Percentiles rank a stretch among this genome's conserved stretches.
phyloP scores from a whole-genome alignment of 1,140 invertebrate genomes.

The Stratiolaelaps scimitus region DNA sequence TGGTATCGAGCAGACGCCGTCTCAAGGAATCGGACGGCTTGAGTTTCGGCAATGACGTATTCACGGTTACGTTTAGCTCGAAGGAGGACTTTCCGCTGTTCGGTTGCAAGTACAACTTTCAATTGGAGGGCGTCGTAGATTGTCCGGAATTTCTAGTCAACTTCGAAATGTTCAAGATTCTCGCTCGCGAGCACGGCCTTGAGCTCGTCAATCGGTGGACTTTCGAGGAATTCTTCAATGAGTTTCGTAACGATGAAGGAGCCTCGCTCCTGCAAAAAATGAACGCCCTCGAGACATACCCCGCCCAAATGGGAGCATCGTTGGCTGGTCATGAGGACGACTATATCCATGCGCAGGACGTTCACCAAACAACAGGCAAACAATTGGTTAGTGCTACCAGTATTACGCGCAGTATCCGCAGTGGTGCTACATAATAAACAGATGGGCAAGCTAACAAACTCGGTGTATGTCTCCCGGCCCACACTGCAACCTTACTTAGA shows the following conservation, averaged over 20 bases:
- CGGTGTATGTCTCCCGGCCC: no score
- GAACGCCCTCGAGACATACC: constrained; percentile 53
- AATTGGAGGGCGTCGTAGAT: constrained; percentile 86
- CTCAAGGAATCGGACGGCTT: constrained; percentile 49
- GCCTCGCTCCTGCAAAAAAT: constrained; percentile 56
- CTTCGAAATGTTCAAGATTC: constrained; percentile 66
- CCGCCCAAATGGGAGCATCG: constrained; percentile 42
- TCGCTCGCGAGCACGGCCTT: constrained; percentile 67
- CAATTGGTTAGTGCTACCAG: constrained; percentile 34
- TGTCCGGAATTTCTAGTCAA: constrained; percentile 97
- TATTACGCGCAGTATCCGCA: not conserved
- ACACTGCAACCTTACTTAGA: no score
- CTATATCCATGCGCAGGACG: constrained; percentile 55
- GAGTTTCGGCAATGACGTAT: constrained; percentile 75
- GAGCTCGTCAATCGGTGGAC: constrained; percentile 57
- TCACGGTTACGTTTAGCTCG: constrained; percentile 60
- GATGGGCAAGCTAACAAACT: no score
- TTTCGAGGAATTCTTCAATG: constrained; percentile 68
- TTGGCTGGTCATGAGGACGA: constrained; percentile 52
- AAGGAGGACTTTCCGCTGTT: constrained; percentile 65
- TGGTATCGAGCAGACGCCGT: constrained; percentile 43
- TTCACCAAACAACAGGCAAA: constrained; percentile 44
- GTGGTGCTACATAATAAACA: no score
- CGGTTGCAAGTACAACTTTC: constrained; percentile 91
- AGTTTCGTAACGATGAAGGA: constrained; percentile 49